Evolutionary conservation across 2,888 invertebrate species (phyloP), one percentile per base, ranked within the genome.

Genomic region (Parelbella ahira): DNA sequence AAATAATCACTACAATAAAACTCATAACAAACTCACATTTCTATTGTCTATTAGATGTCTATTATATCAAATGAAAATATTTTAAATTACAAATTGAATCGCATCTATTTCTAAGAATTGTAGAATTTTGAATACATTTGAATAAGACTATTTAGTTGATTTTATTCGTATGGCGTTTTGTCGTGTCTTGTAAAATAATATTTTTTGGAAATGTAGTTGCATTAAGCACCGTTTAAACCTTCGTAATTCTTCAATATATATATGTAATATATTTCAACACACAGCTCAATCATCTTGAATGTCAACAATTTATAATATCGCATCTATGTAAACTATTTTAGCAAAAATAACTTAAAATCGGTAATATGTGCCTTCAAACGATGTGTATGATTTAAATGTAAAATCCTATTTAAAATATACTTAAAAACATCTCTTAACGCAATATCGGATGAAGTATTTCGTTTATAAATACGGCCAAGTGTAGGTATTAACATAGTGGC

Each of bases 381-480:
- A 68, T 63, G 58, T 57, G 50, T 42, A 48, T 37, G 39, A 29
- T 49, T 36, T 37, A 68, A 68, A 66, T 68, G 68, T 77, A 77
- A 76, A 71, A 67, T 58, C 58, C 66, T 73, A 73, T 75, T 69
- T 67, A 71, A 76, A 80, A 76, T 72, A 77, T 74, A 62, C 37
- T 42, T 42, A 36, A 52, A 63, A 71, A 67, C 61, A 68, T 68
- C 52, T 57, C 68, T 61, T 61, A 68, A 53, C 50, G 47, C 51
- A 56, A 56, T 44, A 47, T 46, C 44, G 21, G 39, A 11, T 29
- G 28, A 7, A 29, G n/a, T n/a, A 37, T 37, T 29, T 37, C 10
- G 29, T 37, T 28, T 29, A 37, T 29, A 28, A 37, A 21, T 37
- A 37, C 29, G 37, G 28, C 37, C 37, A 11, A 37, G 19, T n/a